Base-by-base conservation (phyloP, 2,113 vertebrate genomes). In the Macrotis lagotis region DNA sequence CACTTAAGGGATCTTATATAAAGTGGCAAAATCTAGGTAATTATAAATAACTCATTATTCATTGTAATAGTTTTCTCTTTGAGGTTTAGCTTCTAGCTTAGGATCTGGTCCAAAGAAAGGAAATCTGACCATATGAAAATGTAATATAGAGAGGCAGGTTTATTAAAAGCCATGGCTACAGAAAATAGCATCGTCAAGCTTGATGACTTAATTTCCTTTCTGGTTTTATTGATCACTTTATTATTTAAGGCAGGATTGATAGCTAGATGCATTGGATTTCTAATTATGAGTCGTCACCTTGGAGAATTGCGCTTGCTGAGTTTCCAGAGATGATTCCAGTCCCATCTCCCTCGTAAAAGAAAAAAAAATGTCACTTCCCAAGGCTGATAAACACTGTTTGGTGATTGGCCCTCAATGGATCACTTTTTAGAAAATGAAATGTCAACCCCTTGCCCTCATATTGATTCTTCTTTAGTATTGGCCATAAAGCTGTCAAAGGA, bases 371-470 rank as follows among this genome's bases (percentile, higher is more conserved):
- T 97, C 96, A 83, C 94, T 98, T 98, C 98, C 97, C 97, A 98
- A 98, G 98, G 97, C 98, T 98, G 98, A 98, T 99, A 98, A 99
- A 98, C 98, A 98, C 95, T 94, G 93, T 95, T 97, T 96, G 97
- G 97, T 98, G 98, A 99, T 98, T 98, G 98, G 98, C 97, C 98
- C 98, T 99, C 98, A 97, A 98, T 98, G 98, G 98, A 99, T 99
- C 98, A 99, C 98, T 98, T 98, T 98, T 98, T 98, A 98, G 98
- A 99, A 99, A 99, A 99, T 99, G 99, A 99, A 98, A 98, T 98
- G 98, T 98, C 98, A 98, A 95, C 98, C 98, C 98, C 95, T 97
- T 98, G 98, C 98, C 98, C 98, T 98, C 26, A 9, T 98, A 99
- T 99, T 98, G 98, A 99, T 99, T 98, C 96, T 98, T 95, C 97